These are phyloP conservation scores for Microplitis mediator DNA, from an alignment of 1,140 invertebrate species.

Conservation along the genomic window DNA sequence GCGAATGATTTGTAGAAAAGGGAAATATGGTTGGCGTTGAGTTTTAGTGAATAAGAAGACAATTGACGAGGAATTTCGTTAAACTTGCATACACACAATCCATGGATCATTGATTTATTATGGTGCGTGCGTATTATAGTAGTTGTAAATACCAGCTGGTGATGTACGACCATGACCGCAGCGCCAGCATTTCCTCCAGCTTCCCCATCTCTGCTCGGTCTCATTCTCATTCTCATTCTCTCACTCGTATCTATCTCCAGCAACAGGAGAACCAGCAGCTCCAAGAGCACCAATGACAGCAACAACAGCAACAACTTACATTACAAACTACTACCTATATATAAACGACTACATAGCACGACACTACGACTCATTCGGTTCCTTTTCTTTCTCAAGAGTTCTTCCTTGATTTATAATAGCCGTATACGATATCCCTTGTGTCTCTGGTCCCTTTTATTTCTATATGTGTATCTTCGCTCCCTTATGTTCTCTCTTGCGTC, in stretches of 20 bases:
- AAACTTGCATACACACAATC: conserved; percentile 33
- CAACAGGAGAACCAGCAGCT: too few species aligned
- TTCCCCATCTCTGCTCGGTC: neutral
- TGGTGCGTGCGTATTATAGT: conserved; percentile 32
- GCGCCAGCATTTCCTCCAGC: conserved; percentile 19
- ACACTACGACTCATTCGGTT: neutral
- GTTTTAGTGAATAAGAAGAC: neutral
- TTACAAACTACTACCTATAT: too few species aligned
- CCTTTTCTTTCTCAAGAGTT: conserved; percentile 37
- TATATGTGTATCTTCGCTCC: conserved; percentile 1
- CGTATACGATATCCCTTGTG: conserved; percentile 20
- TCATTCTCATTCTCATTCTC: conserved; percentile 24
- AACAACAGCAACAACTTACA: too few species aligned
- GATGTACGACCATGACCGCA: conserved; percentile 46
- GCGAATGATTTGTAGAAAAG: neutral
- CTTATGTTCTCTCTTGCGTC: conserved; percentile 35
- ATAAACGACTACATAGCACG: too few species aligned
- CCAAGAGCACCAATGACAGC: too few species aligned
- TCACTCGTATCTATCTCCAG: conserved; percentile 6
- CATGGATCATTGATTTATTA: conserved; percentile 50
- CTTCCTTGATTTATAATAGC: conserved; percentile 48
- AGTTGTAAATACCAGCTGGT: conserved; percentile 44
- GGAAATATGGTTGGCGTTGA: neutral
- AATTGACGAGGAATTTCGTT: conserved; percentile 39
- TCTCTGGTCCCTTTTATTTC: neutral